These are phyloP conservation scores for Norana najaformis DNA, from an alignment of 2,888 invertebrate species.

Conservation along the genomic window DNA sequence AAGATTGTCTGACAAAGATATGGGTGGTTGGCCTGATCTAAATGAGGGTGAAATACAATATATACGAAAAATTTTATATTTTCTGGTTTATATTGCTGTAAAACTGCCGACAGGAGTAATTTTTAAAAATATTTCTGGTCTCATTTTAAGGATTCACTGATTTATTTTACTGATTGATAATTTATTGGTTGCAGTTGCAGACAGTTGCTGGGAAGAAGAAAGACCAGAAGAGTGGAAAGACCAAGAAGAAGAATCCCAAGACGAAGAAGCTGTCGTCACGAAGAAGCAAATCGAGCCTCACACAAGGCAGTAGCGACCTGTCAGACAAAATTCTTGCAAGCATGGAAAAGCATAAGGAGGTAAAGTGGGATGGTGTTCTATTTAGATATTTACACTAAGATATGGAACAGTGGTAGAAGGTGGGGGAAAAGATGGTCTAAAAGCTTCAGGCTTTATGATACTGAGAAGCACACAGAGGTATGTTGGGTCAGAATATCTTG, in stretches of 20 bases:
- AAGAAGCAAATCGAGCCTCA: conserved; percentile 81
- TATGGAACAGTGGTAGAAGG: not conserved
- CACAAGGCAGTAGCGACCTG: conserved; percentile 81
- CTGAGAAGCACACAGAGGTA: no score
- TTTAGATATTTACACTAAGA: not conserved
- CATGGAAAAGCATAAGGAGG: conserved; percentile 99
- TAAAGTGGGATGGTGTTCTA: conserved; percentile 44
- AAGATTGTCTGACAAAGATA: no score
- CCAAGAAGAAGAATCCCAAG: conserved; percentile 90
- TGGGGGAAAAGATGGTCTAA: not conserved
- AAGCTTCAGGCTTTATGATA: not conserved
- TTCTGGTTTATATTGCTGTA: no score
- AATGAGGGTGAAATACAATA: no score
- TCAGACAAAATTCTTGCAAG: conserved; percentile 96
- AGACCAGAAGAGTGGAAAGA: conserved; percentile 80
- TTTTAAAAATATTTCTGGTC: not conserved
- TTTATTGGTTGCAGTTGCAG: not conserved
- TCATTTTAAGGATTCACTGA: not conserved
- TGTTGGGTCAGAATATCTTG: no score
- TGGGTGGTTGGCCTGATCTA: no score
- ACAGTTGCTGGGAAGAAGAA: conserved; percentile 71
- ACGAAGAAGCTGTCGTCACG: conserved; percentile 79
- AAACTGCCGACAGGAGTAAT: no score
- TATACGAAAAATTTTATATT: no score
- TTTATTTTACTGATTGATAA: not conserved